Evolutionary conservation across 2,888 invertebrate genomes (phyloP).

Genomic region (Chymomyza caudatula): DNA sequence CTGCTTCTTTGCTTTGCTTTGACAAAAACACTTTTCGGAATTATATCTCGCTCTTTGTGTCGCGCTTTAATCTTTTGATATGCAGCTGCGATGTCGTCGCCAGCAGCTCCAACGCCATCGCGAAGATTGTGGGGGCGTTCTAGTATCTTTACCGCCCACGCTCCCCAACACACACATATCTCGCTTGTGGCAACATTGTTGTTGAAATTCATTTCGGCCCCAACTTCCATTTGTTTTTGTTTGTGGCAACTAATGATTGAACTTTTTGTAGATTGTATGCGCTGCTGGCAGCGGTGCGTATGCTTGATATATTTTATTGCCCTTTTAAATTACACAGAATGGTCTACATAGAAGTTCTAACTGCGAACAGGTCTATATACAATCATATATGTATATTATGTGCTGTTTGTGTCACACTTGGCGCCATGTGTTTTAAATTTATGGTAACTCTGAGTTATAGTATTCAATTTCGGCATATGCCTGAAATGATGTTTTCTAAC

Average conservation of each 20-base stretch:
- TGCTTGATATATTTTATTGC: slow-evolving; percentile 68
- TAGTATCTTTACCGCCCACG: slow-evolving; percentile 1
- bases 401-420: background rate
- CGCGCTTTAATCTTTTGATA: slow-evolving; percentile 60
- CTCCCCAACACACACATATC: background rate
- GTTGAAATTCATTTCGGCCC: slow-evolving; percentile 10
- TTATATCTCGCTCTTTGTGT: slow-evolving; percentile 33
- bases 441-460: background rate
- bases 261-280: slow-evolving; percentile 54
- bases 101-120: background rate
- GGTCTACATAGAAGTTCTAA: background rate
- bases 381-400: slow-evolving; percentile 6
- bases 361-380: background rate
- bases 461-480: background rate
- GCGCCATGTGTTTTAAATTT: background rate
- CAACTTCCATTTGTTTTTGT: slow-evolving; percentile 6
- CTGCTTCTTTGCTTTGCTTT: slow-evolving; percentile 13
- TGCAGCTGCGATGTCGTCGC: slow-evolving; percentile 54
- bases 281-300: slow-evolving; percentile 56
- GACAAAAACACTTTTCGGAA: slow-evolving; percentile 41
- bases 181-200: slow-evolving; percentile 1
- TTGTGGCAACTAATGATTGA: slow-evolving; percentile 38
- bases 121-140: slow-evolving; percentile 27
- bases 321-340: slow-evolving; percentile 56
- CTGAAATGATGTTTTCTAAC: background rate